These are phyloP conservation scores for Monoplex corrugatus DNA, from an alignment of 2,888 invertebrate genomes.

Conservation along the genomic window DNA sequence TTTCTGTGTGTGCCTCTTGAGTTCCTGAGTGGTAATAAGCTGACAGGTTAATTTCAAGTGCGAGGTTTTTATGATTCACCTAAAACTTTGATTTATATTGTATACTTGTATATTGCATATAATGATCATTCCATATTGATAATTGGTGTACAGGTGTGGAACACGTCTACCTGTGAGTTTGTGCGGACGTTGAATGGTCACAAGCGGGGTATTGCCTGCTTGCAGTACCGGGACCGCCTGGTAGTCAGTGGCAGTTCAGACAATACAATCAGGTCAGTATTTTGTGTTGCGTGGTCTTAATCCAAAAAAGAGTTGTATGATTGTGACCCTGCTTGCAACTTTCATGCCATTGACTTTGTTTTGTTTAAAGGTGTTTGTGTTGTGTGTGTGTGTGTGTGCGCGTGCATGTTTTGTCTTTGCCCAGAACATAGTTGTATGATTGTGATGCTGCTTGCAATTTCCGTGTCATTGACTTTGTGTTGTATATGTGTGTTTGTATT, in stretches of 20 bases:
- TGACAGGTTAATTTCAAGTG: too few species aligned
- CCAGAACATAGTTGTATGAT: too few species aligned
- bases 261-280: slow-evolving; percentile 93
- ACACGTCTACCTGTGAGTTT: slow-evolving; percentile 98
- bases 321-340: too few species aligned
- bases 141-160: slow-evolving; percentile 94
- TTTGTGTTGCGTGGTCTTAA: too few species aligned
- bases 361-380: not conserved
- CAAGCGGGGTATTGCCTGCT: slow-evolving; percentile 99
- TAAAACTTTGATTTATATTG: not conserved
- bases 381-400: not conserved
- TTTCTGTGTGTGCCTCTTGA: too few species aligned
- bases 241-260: slow-evolving; percentile 99
- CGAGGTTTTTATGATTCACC: too few species aligned
- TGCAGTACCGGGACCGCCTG: slow-evolving; percentile 98
- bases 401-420: not conserved
- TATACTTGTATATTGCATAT: not conserved
- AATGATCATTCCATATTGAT: too few species aligned
- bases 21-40: too few species aligned
- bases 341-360: not conserved
- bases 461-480: too few species aligned
- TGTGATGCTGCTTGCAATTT: too few species aligned
- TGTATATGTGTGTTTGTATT: too few species aligned
- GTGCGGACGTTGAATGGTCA: slow-evolving; percentile 99
- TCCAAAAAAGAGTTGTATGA: too few species aligned